Conservation (phyloP, 2,888 invertebrate genomes). For the Horisme vitalbata region DNA sequence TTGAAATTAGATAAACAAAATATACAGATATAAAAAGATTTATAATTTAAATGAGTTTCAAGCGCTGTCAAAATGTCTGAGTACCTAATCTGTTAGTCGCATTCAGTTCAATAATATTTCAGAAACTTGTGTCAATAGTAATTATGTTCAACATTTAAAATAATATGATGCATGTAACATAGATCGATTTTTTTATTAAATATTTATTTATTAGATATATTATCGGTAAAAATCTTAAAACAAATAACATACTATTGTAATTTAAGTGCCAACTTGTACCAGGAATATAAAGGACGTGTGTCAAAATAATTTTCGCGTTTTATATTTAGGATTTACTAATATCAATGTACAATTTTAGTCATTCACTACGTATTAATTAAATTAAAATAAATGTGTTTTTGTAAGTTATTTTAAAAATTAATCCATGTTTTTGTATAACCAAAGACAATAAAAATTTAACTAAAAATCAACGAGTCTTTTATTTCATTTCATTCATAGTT, state of each 20-base stretch:
- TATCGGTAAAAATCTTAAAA: not conserved
- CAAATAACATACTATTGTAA: not conserved
- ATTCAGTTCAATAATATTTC: too few species aligned
- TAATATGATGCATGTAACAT: too few species aligned
- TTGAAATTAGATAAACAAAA: not conserved
- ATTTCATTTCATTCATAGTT: too few species aligned
- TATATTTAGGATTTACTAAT: conserved; percentile 55
- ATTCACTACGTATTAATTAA: conserved; percentile 71
- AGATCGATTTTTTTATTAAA: too few species aligned
- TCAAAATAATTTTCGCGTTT: conserved; percentile 36
- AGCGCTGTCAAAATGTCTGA: not conserved
- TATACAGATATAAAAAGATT: not conserved
- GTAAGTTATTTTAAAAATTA: conserved; percentile 82
- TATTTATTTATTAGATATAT: not conserved
- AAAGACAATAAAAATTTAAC: conserved; percentile 83
- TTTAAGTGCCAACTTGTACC: conserved; percentile 10
- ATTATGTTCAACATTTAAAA: too few species aligned
- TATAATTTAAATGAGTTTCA: not conserved
- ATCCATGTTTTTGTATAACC: conserved; percentile 83
- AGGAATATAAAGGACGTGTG: conserved; percentile 27
- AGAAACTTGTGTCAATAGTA: too few species aligned
- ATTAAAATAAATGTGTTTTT: conserved; percentile 76
- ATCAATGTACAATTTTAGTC: conserved; percentile 78
- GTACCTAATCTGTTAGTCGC: too few species aligned
- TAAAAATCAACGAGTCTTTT: conserved; percentile 59